Percentiles rank a stretch among this genome's conserved stretches.
phyloP scores from a whole-genome alignment of 1,140 invertebrate genomes.

The Drosophila mayri region DNA sequence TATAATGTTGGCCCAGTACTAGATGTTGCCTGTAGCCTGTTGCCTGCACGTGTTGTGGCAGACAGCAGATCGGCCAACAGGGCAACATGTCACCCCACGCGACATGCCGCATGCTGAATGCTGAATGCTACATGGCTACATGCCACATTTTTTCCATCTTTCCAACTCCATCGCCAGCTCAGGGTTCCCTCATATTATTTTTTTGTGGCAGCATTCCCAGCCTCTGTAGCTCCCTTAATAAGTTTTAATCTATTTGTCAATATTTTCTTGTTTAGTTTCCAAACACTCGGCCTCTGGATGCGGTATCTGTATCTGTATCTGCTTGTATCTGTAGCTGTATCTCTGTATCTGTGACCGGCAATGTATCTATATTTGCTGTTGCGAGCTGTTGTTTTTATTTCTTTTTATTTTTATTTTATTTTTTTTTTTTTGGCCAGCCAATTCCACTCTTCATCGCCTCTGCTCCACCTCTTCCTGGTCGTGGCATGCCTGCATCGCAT shows the following conservation, averaged over 20 bases:
- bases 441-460: slow-evolving; percentile 32
- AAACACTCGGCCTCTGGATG: slow-evolving; percentile 55
- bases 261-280: slow-evolving; percentile 78
- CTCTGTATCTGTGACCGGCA: slow-evolving; percentile 19
- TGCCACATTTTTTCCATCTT: slow-evolving; percentile 50
- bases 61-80: slow-evolving; percentile 47
- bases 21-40: slow-evolving; percentile 13
- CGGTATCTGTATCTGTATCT: slow-evolving; percentile 21
- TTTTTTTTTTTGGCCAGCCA: slow-evolving; percentile 55
- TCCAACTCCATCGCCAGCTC: background rate
- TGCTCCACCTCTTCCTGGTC: slow-evolving; percentile 46
- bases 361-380: slow-evolving; percentile 49
- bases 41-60: slow-evolving; percentile 53
- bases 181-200: background rate
- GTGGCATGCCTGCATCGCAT: slow-evolving; percentile 22
- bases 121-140: slow-evolving; percentile 39
- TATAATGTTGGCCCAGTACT: slow-evolving; percentile 5
- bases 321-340: slow-evolving; percentile 18
- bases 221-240: slow-evolving; percentile 63
- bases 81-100: slow-evolving; percentile 61
- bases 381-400: slow-evolving; percentile 1
- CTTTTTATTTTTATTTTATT: background rate
- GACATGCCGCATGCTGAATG: slow-evolving; percentile 55
- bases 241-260: slow-evolving; percentile 81
- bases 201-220: slow-evolving; percentile 30